Evolutionary conservation across 2,888 invertebrate genomes (phyloP).

Genomic region (Chaitophorus viminalis): DNA sequence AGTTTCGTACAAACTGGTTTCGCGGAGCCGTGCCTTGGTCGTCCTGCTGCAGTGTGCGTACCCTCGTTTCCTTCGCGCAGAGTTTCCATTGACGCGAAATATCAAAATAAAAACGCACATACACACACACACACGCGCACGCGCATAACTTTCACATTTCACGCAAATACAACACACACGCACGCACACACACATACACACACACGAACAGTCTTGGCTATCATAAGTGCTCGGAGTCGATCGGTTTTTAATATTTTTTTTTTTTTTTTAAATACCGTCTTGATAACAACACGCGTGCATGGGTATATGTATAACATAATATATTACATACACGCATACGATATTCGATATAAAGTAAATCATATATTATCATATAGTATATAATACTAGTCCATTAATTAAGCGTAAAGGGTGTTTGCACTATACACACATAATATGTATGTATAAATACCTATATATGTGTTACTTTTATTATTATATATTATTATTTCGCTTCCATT

Average conservation of each 20-base stretch:
- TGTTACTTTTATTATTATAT: conserved; percentile 3
- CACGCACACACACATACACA: not conserved
- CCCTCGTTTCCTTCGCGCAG: conserved; percentile 36
- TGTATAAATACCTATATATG: not conserved
- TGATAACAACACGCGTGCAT: conserved; percentile 12
- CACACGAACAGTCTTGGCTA: too few relatives aligned
- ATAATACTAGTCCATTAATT: not conserved
- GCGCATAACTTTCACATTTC: conserved; percentile 17
- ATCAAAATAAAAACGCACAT: conserved; percentile 36
- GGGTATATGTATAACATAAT: not conserved
- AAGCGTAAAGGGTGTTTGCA: not conserved
- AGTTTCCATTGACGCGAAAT: conserved; percentile 52
- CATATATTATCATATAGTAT: not conserved
- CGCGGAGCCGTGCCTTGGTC: not conserved
- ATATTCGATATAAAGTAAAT: conserved; percentile 9
- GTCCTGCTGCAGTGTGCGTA: not conserved
- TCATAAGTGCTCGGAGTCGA: not conserved
- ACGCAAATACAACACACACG: not conserved
- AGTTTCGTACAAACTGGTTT: conserved; percentile 56
- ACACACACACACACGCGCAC: not conserved
- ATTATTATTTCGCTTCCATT: not conserved
- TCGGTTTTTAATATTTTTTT: not conserved
- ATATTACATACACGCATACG: not conserved
- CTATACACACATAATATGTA: too few relatives aligned
- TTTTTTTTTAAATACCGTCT: conserved; percentile 16